These are phyloP conservation scores for Ondatra zibethicus DNA, from an alignment of 2,113 vertebrate species.

Conservation along the genomic window DNA sequence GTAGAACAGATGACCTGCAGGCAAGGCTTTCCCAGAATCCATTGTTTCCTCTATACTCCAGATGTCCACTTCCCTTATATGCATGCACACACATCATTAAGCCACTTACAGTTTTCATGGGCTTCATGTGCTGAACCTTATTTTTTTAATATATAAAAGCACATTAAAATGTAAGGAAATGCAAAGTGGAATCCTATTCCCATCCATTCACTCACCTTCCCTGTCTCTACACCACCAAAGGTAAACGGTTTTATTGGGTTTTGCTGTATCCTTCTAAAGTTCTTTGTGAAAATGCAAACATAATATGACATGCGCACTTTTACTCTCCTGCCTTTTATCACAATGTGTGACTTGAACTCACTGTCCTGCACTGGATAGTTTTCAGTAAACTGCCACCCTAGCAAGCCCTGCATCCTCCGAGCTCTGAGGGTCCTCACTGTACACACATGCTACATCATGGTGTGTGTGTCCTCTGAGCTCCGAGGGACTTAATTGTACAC, in stretches of 20 bases:
- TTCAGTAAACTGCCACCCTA: background rate
- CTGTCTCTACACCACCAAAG: background rate
- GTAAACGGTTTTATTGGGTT: background rate
- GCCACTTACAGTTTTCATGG: background rate
- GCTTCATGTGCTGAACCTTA: background rate
- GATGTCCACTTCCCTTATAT: background rate
- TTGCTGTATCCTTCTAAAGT: background rate
- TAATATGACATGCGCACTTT: background rate
- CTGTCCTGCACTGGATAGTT: background rate
- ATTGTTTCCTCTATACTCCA: background rate
- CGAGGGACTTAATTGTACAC: accelerated
- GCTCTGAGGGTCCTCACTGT: accelerated
- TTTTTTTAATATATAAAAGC: background rate
- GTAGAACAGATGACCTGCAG: background rate
- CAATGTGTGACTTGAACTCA: background rate
- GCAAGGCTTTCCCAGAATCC: background rate
- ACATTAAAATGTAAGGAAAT: background rate
- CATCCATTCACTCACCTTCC: background rate
- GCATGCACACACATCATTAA: background rate
- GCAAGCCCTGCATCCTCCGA: background rate
- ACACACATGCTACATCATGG: too few species aligned
- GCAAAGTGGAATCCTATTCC: background rate
- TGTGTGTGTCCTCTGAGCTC: background rate
- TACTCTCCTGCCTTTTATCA: constrained; percentile 8
- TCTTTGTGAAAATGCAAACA: constrained; percentile 29